Base-by-base conservation (phyloP, 2,888 invertebrate species). In the Agapetus fuscipes region DNA sequence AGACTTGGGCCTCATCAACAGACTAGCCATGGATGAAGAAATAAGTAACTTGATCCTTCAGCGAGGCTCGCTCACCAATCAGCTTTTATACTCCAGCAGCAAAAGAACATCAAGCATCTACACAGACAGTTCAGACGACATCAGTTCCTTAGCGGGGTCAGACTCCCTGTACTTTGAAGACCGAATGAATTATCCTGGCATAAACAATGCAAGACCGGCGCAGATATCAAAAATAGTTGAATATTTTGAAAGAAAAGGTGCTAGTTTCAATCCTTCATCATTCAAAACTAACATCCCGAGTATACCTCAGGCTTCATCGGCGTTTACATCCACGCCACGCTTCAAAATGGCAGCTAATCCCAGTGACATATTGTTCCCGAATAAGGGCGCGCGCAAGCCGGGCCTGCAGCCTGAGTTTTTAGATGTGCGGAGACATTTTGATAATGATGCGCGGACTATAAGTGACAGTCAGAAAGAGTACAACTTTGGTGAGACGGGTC, bases 41-140 rank as follows among this genome's bases (percentile, higher is more conserved):
- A 57, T 69, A 33, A 61, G 62, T 31, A 61, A 62, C 30, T 49
- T 66, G 26, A 56, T 68, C 34, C 61, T 64, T 37, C 66, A 66
- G 43, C 59, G 61, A 31, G 50, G 51, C 20, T 61, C 61, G 17
- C 61, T 67, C 39, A 58, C 64, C 17, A 67, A 67, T 51, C 75
- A 76, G 47, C 53, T 77, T 34, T 64, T 76, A 27, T 66, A 67
- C 41, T 71, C 73, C 39, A 56, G 66, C 11, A 74, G 76, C 53
- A 78, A 79, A 58, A 72, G 82, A 45, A 79, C 85, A 26, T 82
- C 83, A 37, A 86, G 86, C 49, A 84, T 86, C 39, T 88, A 85
- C 65, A 88, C 88, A 2, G 88, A 88, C 60, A 86, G 86, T 55
- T 85, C 83, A 29, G 88, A 88, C 58, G 88, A 88, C 60, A 80